These are phyloP conservation scores for Paratilapia polleni DNA, from an alignment of 2,113 vertebrate genomes.

Conservation along the genomic window DNA sequence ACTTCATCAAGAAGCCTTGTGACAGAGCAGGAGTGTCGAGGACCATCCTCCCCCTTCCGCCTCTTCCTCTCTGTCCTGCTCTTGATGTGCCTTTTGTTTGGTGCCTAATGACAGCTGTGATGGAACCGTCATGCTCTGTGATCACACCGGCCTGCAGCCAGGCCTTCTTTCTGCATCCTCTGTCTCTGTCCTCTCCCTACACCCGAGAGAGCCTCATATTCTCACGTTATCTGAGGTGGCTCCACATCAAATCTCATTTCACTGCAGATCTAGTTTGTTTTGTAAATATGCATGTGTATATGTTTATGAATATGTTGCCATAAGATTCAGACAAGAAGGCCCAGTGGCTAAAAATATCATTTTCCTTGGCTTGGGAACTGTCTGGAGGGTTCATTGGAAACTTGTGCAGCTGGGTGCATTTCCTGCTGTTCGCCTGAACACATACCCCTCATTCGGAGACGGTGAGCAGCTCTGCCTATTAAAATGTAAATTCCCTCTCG, in stretches of 20 bases:
- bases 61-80: conserved; percentile 47
- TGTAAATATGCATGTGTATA: conserved; percentile 33
- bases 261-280: conserved; percentile 21
- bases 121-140: conserved; percentile 80
- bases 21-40: conserved; percentile 54
- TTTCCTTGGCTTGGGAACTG: conserved; percentile 74
- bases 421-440: conserved; percentile 82
- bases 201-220: background rate
- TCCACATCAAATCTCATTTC: conserved; percentile 37
- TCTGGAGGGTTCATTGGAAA: conserved; percentile 81
- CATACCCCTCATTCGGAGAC: conserved; percentile 79
- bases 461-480: conserved; percentile 83
- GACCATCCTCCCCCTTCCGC: conserved; percentile 30
- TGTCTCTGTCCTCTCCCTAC: conserved; percentile 18
- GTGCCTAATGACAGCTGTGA: conserved; percentile 76
- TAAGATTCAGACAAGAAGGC: conserved; percentile 46
- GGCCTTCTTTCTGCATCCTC: conserved; percentile 30
- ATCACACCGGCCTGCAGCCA: conserved; percentile 63
- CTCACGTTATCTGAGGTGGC: conserved; percentile 38
- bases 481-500: conserved; percentile 86
- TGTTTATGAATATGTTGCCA: conserved; percentile 33
- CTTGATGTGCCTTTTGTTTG: conserved; percentile 69
- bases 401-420: conserved; percentile 80
- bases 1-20: conserved; percentile 60
- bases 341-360: conserved; percentile 67